A percentile compares a stretch with the other conserved stretches of the same genome.
Evolutionary conservation across 2,888 invertebrate genomes (phyloP).

Genomic region (Drosophila meridionalis): DNA sequence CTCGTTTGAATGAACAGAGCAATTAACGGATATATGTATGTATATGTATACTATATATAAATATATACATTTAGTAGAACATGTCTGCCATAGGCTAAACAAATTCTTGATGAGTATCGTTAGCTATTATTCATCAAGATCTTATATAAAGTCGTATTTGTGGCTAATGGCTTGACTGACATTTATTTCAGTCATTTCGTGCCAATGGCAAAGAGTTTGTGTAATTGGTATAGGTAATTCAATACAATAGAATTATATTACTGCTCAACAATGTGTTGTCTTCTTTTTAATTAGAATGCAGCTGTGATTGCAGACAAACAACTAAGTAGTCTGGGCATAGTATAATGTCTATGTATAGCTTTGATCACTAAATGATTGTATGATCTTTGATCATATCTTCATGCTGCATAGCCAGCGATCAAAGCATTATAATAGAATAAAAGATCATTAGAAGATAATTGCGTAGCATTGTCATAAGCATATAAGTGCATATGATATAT

Average conservation of each 20-base stretch:
- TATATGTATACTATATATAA: neutral
- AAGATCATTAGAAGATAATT: too few relatives aligned
- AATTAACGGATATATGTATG: too few relatives aligned
- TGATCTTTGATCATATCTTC: too few relatives aligned
- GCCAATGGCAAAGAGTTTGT: too few relatives aligned
- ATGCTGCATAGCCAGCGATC: too few relatives aligned
- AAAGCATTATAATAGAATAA: too few relatives aligned
- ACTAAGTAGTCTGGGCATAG: neutral
- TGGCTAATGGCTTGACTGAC: neutral
- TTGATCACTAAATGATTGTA: too few relatives aligned
- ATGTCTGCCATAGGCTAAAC: neutral
- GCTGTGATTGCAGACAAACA: neutral
- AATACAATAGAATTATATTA: too few relatives aligned
- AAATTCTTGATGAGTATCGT: neutral
- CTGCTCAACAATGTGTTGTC: neutral
- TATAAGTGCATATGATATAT: too few relatives aligned
- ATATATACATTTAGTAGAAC: neutral
- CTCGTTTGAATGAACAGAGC: too few relatives aligned
- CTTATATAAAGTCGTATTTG: neutral
- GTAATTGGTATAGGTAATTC: neutral
- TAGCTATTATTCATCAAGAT: neutral
- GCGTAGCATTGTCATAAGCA: too few relatives aligned
- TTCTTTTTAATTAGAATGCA: neutral
- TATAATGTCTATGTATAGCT: neutral
- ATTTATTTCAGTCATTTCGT: neutral